phyloP scores from a whole-genome alignment of 2,113 vertebrate genomes.

The Crotophaga sulcirostris region DNA sequence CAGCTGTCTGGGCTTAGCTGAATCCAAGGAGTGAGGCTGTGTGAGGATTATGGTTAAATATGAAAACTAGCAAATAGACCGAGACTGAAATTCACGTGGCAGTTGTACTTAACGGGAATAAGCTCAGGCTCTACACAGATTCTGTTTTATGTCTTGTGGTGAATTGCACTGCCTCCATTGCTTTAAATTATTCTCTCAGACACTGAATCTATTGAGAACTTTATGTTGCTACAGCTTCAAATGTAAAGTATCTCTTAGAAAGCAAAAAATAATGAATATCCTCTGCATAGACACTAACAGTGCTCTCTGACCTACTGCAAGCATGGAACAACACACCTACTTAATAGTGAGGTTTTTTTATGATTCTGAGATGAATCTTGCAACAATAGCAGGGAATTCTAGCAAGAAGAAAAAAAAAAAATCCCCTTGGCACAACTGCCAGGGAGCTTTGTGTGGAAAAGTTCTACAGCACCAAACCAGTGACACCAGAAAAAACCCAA shows the following conservation, averaged over 20 bases:
- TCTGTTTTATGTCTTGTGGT: neutral
- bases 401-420: neutral
- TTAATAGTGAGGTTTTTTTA: neutral
- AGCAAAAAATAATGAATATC: neutral
- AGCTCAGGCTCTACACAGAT: neutral
- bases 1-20: neutral
- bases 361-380: too few relatives aligned
- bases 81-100: too few relatives aligned
- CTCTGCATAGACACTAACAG: fast-evolving
- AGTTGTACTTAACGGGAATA: neutral
- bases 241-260: neutral
- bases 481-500: fast-evolving
- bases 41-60: neutral
- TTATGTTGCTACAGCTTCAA: neutral
- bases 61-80: fast-evolving
- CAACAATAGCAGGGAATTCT: neutral
- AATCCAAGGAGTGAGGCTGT: neutral
- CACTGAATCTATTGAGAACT: fast-evolving
- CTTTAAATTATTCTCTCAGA: neutral
- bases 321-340: neutral
- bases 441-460: neutral
- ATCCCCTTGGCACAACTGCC: neutral
- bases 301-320: neutral
- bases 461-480: neutral
- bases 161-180: neutral